These are phyloP conservation scores for Camponotus floridanus DNA, from an alignment of 1,140 invertebrate genomes.

Conservation along the genomic window DNA sequence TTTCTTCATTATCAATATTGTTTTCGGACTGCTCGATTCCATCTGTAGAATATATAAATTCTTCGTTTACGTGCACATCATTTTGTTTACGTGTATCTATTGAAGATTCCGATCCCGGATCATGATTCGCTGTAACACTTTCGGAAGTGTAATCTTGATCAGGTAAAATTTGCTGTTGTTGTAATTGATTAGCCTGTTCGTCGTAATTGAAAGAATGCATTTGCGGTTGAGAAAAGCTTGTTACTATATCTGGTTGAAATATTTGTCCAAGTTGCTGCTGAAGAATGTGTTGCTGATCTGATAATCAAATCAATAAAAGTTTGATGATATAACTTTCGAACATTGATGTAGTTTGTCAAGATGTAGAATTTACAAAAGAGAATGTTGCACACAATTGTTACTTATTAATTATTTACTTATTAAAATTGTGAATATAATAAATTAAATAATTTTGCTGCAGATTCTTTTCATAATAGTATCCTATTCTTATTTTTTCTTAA, in stretches of 20 bases:
- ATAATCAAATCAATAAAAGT: slow-evolving; percentile 25
- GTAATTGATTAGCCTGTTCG: slow-evolving; percentile 82
- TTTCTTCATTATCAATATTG: slow-evolving; percentile 80
- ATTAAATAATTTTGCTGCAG: neutral
- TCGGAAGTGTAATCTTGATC: slow-evolving; percentile 78
- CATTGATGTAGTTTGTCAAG: neutral
- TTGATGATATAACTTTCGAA: neutral
- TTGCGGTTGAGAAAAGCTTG: slow-evolving; percentile 83
- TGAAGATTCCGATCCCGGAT: slow-evolving; percentile 74
- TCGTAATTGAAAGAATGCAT: slow-evolving; percentile 87
- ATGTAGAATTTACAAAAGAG: neutral
- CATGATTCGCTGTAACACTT: slow-evolving; percentile 80
- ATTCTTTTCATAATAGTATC: neutral
- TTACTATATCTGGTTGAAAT: slow-evolving; percentile 72
- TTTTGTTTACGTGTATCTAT: slow-evolving; percentile 50
- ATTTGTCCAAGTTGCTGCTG: slow-evolving; percentile 83
- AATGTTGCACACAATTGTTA: slow-evolving; percentile 69
- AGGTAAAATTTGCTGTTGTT: slow-evolving; percentile 70
- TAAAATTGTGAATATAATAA: neutral
- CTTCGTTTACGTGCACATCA: slow-evolving; percentile 55
- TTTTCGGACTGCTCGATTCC: slow-evolving; percentile 78
- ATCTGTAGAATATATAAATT: slow-evolving; percentile 62
- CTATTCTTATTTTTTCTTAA: neutral
- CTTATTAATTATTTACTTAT: slow-evolving; percentile 53
- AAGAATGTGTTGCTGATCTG: slow-evolving; percentile 83